phyloP scores from a whole-genome alignment of 2,888 invertebrate species.

The Brenthis daphne region DNA sequence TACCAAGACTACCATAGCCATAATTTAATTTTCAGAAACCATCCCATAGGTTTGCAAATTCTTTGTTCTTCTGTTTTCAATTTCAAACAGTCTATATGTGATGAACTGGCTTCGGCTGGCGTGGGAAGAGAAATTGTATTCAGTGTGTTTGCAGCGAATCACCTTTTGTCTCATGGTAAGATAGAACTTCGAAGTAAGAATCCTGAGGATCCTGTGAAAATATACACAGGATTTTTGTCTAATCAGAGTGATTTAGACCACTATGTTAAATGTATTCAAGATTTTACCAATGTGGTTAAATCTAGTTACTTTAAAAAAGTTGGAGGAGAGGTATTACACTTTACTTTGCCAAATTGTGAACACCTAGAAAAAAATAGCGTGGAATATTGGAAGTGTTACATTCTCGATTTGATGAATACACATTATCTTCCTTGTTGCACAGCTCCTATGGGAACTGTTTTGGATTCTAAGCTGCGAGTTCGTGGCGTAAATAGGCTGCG shows the following conservation, averaged over 20 bases:
- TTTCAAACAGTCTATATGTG: slow-evolving; percentile 38
- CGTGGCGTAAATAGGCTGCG: slow-evolving; percentile 49
- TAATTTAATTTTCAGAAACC: slow-evolving; percentile 38
- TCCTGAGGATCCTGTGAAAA: slow-evolving; percentile 57
- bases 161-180: slow-evolving; percentile 76
- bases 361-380: slow-evolving; percentile 16
- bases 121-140: slow-evolving; percentile 41
- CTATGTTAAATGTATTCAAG: slow-evolving; percentile 42
- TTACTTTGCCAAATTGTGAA: slow-evolving; percentile 41
- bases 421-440: slow-evolving; percentile 49
- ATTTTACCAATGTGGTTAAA: slow-evolving; percentile 45
- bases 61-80: slow-evolving; percentile 43
- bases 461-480: slow-evolving; percentile 47
- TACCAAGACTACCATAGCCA: slow-evolving; percentile 60
- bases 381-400: slow-evolving; percentile 48
- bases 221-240: slow-evolving; percentile 43
- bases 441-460: slow-evolving; percentile 50
- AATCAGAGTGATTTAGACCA: slow-evolving; percentile 44
- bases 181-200: slow-evolving; percentile 77
- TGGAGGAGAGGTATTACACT: slow-evolving; percentile 42
- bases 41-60: slow-evolving; percentile 35
- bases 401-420: slow-evolving; percentile 43
- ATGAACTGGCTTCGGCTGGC: slow-evolving; percentile 39
- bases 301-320: slow-evolving; percentile 45
- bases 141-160: slow-evolving; percentile 42